These are phyloP conservation scores for Elachura formosa DNA, from an alignment of 2,113 vertebrate genomes.

Conservation along the genomic window DNA sequence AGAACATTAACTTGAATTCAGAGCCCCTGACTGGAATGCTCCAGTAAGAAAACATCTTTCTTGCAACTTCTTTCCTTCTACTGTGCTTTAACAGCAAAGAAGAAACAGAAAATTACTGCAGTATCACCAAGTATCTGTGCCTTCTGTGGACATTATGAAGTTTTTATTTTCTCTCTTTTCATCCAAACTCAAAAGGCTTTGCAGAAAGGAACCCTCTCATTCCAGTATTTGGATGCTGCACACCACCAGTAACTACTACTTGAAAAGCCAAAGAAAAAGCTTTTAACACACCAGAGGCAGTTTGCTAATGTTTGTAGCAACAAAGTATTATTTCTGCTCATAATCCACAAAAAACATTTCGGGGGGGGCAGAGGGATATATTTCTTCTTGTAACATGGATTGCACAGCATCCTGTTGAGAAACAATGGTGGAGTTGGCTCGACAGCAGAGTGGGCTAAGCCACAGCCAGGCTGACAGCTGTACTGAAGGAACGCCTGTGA, in stretches of 20 bases:
- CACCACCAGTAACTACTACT: neutral
- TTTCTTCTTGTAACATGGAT: neutral
- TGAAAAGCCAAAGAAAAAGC: neutral
- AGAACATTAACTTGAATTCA: neutral
- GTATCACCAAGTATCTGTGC: neutral
- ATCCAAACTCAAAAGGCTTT: neutral
- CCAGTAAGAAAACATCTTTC: neutral
- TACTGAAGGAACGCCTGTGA: neutral
- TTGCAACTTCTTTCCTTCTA: neutral
- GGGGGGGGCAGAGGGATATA: accelerated
- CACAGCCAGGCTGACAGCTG: neutral
- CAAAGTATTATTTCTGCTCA: neutral
- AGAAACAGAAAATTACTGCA: neutral
- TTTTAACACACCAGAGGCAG: neutral
- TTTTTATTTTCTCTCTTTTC: neutral
- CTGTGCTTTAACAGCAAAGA: neutral
- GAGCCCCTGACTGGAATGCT: neutral
- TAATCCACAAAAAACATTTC: neutral
- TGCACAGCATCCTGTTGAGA: neutral
- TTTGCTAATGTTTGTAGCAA: neutral
- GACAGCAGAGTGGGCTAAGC: neutral
- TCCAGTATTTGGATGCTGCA: neutral
- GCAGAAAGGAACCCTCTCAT: neutral
- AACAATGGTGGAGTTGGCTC: neutral
- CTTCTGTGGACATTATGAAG: neutral